Conservation (phyloP, 2,113 vertebrate genomes). For the Paedocypris sp. region DNA sequence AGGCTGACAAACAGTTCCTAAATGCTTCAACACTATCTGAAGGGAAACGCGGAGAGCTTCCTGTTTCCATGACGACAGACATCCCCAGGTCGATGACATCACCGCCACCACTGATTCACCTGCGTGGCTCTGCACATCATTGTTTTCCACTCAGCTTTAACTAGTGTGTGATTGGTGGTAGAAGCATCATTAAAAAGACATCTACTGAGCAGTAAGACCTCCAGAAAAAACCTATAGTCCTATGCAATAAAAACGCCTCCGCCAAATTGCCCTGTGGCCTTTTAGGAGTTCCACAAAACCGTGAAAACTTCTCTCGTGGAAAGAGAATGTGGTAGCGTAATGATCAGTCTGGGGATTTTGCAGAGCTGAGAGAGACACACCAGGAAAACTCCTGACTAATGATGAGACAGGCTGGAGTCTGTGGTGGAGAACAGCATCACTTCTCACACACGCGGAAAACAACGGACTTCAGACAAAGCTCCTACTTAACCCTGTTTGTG, state of each 20-base stretch:
- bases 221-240: too few relatives aligned
- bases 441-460: neutral
- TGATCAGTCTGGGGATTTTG: neutral
- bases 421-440: too few relatives aligned
- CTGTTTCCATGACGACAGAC: constrained; percentile 6
- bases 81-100: neutral
- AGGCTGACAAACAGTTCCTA: neutral
- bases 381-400: constrained; percentile 1
- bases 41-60: neutral
- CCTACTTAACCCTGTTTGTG: neutral
- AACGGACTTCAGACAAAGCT: constrained; percentile 2
- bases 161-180: too few relatives aligned
- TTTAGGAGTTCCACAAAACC: neutral
- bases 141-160: too few relatives aligned
- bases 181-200: too few relatives aligned
- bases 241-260: too few relatives aligned
- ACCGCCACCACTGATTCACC: neutral
- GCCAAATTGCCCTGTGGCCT: neutral
- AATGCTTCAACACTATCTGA: neutral
- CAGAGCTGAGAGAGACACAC: neutral
- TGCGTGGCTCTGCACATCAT: neutral
- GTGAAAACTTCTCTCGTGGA: too few relatives aligned
- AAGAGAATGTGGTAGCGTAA: neutral
- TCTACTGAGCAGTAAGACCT: too few relatives aligned
- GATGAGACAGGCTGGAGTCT: neutral